phyloP scores from a whole-genome alignment of 2,888 invertebrate genomes.

The Epistrophella euchroma region DNA sequence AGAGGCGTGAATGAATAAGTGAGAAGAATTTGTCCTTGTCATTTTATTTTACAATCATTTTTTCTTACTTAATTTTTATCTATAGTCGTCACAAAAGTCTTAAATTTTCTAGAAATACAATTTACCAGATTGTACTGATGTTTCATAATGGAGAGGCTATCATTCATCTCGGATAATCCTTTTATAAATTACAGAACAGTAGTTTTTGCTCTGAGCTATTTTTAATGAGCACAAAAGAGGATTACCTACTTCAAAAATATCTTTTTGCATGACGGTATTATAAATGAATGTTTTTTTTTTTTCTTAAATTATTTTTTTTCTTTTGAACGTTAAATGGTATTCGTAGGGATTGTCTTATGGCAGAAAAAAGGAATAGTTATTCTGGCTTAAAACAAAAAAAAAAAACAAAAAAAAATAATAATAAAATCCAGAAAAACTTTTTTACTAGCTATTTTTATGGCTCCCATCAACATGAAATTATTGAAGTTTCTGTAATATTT shows the following conservation, averaged over 20 bases:
- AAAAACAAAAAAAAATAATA: neutral
- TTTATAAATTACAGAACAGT: conserved; percentile 57
- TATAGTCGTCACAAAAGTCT: conserved; percentile 53
- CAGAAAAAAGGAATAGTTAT: neutral
- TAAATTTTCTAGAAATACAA: conserved; percentile 46
- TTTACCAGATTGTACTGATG: conserved; percentile 39
- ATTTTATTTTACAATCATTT: neutral
- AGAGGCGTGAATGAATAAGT: neutral
- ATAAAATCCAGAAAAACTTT: neutral
- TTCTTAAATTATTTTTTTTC: neutral
- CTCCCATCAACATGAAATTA: neutral
- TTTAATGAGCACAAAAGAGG: conserved; percentile 67
- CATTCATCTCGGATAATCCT: conserved; percentile 62
- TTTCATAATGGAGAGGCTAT: conserved; percentile 56
- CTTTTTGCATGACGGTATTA: conserved; percentile 12
- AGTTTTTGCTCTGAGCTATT: conserved; percentile 56
- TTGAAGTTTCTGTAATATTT: neutral
- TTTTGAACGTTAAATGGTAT: neutral
- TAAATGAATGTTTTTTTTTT: conserved; percentile 5
- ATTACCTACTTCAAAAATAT: conserved; percentile 42
- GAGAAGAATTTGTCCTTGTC: conserved; percentile 26
- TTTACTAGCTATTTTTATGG: neutral
- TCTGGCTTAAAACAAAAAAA: no score
- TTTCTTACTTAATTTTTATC: neutral
- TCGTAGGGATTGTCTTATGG: neutral